phyloP scores from a whole-genome alignment of 2,113 vertebrate genomes.

The Nanorana parkeri region DNA sequence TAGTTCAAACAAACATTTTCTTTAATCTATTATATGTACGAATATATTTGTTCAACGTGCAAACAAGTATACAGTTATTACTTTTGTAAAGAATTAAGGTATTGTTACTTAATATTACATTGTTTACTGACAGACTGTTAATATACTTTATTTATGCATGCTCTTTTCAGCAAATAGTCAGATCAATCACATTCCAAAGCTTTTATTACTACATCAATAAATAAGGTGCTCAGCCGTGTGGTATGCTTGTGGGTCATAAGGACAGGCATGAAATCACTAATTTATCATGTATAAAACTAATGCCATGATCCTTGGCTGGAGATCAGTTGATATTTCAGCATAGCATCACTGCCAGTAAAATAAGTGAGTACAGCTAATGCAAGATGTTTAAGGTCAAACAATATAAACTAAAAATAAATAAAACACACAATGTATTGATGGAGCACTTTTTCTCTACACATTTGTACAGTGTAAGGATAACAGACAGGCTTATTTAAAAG shows the following conservation, averaged over 20 bases:
- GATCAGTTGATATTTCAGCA: not conserved
- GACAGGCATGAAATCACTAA: slow-evolving; percentile 15
- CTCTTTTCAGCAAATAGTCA: not conserved
- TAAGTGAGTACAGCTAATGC: not conserved
- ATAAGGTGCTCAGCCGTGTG: not conserved
- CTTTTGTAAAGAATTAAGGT: no score
- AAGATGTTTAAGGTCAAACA: not conserved
- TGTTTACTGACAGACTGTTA: no score
- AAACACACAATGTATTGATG: no score
- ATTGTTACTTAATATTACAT: no score
- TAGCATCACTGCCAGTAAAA: not conserved
- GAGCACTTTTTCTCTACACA: no score
- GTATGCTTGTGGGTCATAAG: not conserved
- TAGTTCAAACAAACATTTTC: no score
- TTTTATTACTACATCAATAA: slow-evolving; percentile 16
- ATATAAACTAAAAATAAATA: not conserved
- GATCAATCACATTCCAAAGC: not conserved
- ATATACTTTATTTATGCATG: not conserved
- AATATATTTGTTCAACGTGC: no score
- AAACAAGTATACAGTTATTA: no score
- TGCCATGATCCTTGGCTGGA: not conserved
- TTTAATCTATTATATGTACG: no score
- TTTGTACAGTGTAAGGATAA: no score
- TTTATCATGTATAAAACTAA: slow-evolving; percentile 8
- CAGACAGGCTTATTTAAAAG: no score